Percentiles rank a stretch among this genome's conserved stretches.
These are phyloP conservation scores for Ardeotis arabs DNA, from an alignment of 2,113 vertebrate genomes.

Conservation along the genomic window DNA sequence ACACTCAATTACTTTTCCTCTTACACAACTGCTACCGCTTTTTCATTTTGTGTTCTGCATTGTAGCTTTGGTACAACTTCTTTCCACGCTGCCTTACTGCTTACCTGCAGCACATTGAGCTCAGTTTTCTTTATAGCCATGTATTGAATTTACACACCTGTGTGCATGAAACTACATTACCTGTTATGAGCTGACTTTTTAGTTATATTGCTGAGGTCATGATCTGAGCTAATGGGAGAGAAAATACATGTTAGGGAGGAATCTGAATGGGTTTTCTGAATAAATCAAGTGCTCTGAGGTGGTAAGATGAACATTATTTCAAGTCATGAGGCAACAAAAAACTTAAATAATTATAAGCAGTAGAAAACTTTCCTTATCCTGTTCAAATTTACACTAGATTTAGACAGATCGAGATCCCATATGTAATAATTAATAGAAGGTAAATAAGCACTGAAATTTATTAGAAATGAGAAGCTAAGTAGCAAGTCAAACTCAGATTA, in stretches of 20 bases:
- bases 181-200: neutral
- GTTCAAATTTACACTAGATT: neutral
- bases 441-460: neutral
- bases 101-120: neutral
- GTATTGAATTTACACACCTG: neutral
- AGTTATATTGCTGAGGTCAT: neutral
- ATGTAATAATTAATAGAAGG: neutral
- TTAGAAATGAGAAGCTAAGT: neutral
- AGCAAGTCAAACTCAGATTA: neutral
- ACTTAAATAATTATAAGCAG: neutral
- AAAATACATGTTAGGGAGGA: neutral
- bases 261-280: neutral
- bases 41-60: neutral
- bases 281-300: neutral
- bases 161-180: neutral
- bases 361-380: neutral
- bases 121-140: neutral
- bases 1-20: neutral
- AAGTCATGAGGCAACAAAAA: neutral
- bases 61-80: neutral
- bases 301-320: neutral
- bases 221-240: neutral
- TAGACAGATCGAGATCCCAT: neutral
- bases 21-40: neutral
- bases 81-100: neutral